A percentile compares a stretch with the other conserved stretches of the same genome.
Evolutionary conservation across 2,113 vertebrate genomes (phyloP).

Genomic region (Tragulus kanchil): DNA sequence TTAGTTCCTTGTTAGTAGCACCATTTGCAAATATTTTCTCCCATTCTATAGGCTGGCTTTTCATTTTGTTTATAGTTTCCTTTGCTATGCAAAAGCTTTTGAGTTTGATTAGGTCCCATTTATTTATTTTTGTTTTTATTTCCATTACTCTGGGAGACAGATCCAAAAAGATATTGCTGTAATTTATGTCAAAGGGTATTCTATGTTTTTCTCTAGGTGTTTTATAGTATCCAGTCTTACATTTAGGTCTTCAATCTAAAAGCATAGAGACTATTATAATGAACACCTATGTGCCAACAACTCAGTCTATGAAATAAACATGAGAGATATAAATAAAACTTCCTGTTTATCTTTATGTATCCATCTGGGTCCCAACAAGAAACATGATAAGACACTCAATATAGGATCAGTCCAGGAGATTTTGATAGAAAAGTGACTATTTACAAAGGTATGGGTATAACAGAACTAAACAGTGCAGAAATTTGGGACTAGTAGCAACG

Average conservation of each 20-base stretch:
- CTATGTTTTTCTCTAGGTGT: neutral
- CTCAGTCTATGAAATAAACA: neutral
- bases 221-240: neutral
- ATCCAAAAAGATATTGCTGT: neutral
- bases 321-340: neutral
- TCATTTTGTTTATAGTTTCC: neutral
- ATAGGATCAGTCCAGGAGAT: neutral
- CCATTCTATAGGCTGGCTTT: neutral
- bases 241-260: neutral
- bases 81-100: neutral
- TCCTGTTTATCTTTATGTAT: constrained; percentile 13
- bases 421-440: neutral
- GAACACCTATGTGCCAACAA: neutral
- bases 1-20: neutral
- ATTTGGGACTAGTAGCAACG: neutral
- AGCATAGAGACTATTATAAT: neutral
- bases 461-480: neutral
- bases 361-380: neutral
- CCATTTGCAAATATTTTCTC: neutral
- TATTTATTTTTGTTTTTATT: neutral
- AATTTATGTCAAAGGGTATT: neutral
- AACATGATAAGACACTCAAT: neutral
- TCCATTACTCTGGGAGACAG: neutral
- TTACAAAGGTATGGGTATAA: neutral
- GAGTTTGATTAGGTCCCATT: neutral